Evolutionary conservation across 2,113 vertebrate species (phyloP).

Genomic region (Carassius gibelio): DNA sequence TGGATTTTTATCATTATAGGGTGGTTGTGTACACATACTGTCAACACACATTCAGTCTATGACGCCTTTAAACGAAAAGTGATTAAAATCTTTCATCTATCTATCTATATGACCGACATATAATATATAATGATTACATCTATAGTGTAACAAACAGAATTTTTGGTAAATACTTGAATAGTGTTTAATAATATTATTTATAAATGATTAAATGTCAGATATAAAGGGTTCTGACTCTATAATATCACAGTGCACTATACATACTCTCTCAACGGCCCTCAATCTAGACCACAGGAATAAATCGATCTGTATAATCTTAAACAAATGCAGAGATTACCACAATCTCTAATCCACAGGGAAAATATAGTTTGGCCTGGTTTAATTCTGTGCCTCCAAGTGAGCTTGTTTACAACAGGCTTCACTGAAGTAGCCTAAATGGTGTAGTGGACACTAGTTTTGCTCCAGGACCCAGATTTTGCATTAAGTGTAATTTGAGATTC

Average conservation of each 20-base stretch:
- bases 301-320: slow-evolving; percentile 64
- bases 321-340: slow-evolving; percentile 69
- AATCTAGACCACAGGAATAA: slow-evolving; percentile 45
- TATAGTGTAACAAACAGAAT: background rate
- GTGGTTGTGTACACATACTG: too few species aligned
- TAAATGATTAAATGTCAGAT: background rate
- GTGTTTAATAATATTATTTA: background rate
- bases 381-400: background rate
- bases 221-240: background rate
- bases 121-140: background rate
- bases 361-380: slow-evolving; percentile 41
- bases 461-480: background rate
- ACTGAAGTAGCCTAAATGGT: background rate
- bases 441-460: background rate
- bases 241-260: background rate
- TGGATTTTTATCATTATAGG: too few species aligned
- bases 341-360: slow-evolving; percentile 64
- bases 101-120: background rate
- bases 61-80: background rate
- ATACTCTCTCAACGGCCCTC: background rate
- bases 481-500: background rate
- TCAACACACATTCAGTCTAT: too few species aligned
- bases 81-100: background rate
- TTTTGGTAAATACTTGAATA: too few species aligned
- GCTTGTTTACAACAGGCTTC: slow-evolving; percentile 7